Evolutionary conservation across 2,797 vertebrate genomes (phyloP), one percentile per base, ranked within the genome.

Genomic region (Echiichthys vipera): DNA sequence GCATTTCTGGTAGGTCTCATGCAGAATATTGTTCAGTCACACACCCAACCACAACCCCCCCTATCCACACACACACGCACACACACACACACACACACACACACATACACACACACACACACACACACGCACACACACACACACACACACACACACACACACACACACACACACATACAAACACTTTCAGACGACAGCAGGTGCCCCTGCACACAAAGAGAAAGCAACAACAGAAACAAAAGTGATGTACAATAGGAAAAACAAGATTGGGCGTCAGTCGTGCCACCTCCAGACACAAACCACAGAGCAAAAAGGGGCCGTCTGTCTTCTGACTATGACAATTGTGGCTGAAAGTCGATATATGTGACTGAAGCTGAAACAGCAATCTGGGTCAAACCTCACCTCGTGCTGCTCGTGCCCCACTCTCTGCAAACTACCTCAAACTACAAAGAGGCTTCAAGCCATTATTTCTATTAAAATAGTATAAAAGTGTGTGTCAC

Each of bases 371-470:
- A 68, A 65, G 24, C 50, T 46, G 68, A 77, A 65, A 74, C 32
- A 22, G 1, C 24, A 61, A 89, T 87, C 88, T 89, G 76, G 87
- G 88, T 90, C 88, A 89, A 79, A 87, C 83, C 83, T 80, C 75
- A 70, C 9, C 12, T 27, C 0, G 12, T 12, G 61, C 27, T 61
- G 40, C 43, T 68, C 18, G 40, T 68, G 65, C 69, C 69, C 32
- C 34, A 32, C 29, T 40, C 12, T 78, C 50, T 84, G 82, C 49
- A 77, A 78, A 54, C n/a, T 10, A 12, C 7, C 39, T 53, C n/a
- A 9, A 7, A 57, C 58, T 14, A 59, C 45, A 40, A 22, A 6
- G 6, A 4, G 2, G 13, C 18, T 15, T 49, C 1, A 15, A 36
- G n/a, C 1, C 14, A 32, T 27, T 22, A 17, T 13, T 13, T 22